Evolutionary conservation across 1,140 invertebrate species (phyloP), one percentile per base, ranked within the genome.

Genomic region (Zophobas atratus): DNA sequence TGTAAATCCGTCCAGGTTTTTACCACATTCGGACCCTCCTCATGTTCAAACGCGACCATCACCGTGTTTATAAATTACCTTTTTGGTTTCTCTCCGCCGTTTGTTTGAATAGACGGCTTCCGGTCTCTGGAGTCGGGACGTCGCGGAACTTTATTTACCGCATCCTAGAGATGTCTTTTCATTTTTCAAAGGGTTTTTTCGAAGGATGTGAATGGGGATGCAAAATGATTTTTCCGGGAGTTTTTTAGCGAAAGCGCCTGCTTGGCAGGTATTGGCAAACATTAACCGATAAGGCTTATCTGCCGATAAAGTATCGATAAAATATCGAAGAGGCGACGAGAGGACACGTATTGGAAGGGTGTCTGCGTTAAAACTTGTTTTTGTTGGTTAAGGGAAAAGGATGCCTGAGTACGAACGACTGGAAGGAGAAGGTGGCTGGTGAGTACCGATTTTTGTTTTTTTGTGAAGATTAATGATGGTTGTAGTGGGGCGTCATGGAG

Each of bases 61-160:
- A 55, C 32, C 49, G 73, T 76, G 78, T 70, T 70, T 75, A 63
- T 75, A 63, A 75, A 75, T 60, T 75, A 75, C 73, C 73, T 75
- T 63, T 63, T 48, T 75, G 51, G 39, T 60, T 60, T 72, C 72
- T 76, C 74, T 41, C 53, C 55, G 71, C 75, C 78, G 79, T 80
- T 78, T 77, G 72, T 80, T 67, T 81, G 80, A 79, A 81, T 81
- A 77, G 80, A 81, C 75, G 78, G 77, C 75, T 81, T 81, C 80
- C 80, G 78, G 80, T 79, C 78, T 76, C 75, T 81, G 80, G 80
- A 81, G 80, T 81, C 80, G 77, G 57, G 76, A 49, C 73, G 80
- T 81, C 80, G 80, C 72, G 72, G 75, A 81, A 81, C 78, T 81
- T 81, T 81, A 81, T 81, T 81, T 81, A 81, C 80, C 76, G 72